These are phyloP conservation scores for Peribatodes rhomboidaria DNA, from an alignment of 2,888 invertebrate species.

Conservation along the genomic window DNA sequence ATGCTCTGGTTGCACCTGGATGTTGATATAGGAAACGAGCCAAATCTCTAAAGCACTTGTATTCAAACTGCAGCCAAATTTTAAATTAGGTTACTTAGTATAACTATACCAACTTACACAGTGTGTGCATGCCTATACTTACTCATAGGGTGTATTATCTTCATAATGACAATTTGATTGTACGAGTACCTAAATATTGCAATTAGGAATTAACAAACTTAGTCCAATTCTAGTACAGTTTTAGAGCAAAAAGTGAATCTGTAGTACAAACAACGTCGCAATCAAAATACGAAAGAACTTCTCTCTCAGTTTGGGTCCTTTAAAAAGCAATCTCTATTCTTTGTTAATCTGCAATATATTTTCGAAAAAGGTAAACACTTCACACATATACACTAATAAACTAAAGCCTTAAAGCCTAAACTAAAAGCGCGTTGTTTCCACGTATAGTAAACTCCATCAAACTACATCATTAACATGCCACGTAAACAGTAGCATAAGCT, in stretches of 20 bases:
- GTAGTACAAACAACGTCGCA: not conserved
- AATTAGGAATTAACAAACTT: too few species aligned
- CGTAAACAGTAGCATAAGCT: constrained; percentile 47
- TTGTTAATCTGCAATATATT: not conserved
- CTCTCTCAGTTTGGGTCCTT: too few species aligned
- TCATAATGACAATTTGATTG: too few species aligned
- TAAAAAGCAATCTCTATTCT: not conserved
- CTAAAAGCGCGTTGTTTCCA: constrained; percentile 12
- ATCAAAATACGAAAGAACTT: too few species aligned
- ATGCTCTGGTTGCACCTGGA: constrained; percentile 62
- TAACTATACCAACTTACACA: not conserved
- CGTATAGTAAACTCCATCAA: constrained; percentile 15
- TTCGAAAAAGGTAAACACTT: not conserved
- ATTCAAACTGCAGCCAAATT: constrained; percentile 63
- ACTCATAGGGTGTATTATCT: too few species aligned
- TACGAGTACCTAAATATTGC: too few species aligned
- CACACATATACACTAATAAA: constrained; percentile 1
- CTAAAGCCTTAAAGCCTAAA: too few species aligned
- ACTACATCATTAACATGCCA: constrained; percentile 36
- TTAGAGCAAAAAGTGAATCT: not conserved
- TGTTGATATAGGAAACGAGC: constrained; percentile 52
- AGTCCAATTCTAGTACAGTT: not conserved
- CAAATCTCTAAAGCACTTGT: constrained; percentile 53
- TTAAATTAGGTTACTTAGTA: constrained; percentile 57
- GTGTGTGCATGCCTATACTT: not conserved